Base-by-base conservation (phyloP, 2,797 vertebrate genomes). In the Myotis myotis region DNA sequence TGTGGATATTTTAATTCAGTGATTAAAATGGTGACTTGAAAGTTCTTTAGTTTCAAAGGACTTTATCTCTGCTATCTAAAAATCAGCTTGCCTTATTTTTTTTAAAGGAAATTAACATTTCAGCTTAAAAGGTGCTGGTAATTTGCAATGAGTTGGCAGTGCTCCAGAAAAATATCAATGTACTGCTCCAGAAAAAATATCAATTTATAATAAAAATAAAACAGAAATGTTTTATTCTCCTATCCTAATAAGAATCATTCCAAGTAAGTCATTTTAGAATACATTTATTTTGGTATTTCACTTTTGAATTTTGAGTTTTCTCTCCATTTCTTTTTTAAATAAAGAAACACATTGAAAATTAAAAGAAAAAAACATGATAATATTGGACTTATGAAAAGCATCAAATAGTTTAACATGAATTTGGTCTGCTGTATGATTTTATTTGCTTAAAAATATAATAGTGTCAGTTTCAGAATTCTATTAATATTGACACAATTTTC, bases 1-100 rank as follows among this genome's bases (percentile, higher is more conserved):
- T 70, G 57, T 76, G 2, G 0, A 74, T 92, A 57, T 81, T 93
- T 93, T 71, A 71, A 86, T 55, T 78, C 28, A 57, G 12, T 57
- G 28, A 68, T 22, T 82, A 85, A 94, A 92, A 87, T 20, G 17
- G 47, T 89, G 44, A 72, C 55, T 94, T 94, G 19, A 62, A 96
- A 93, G 28, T 84, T 78, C 0, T n/a, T 86, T 49, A 82, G 16
- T 90, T 92, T 90, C 57, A 19, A 87, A 87, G 16, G 16, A 66
- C 4, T 4, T 12, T 64, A 17, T 53, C 13, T 95, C 20, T 72
- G 19, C 10, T 74, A 88, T 25, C 47, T 90, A 87, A 95, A 95
- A 51, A 38, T 47, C 51, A 96, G 15, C 20, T 22, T 70, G 0
- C 62, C 38, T 90, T 70, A 75, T 44, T 44, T 60, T 60, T 82